Conservation (phyloP, 2,113 vertebrate species). For the Eptesicus fuscus region DNA sequence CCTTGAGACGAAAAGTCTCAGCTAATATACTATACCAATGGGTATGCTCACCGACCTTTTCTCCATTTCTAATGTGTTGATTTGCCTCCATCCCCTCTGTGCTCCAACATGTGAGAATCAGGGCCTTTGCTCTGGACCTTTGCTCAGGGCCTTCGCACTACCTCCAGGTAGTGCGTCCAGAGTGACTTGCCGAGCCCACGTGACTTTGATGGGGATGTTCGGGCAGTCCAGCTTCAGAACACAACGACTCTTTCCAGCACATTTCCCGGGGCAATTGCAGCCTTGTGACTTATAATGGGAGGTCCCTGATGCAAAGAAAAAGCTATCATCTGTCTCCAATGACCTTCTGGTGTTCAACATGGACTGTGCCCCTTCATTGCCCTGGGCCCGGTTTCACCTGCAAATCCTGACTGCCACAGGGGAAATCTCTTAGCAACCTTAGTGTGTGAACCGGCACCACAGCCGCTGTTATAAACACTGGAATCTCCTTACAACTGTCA, state of each 20-base stretch:
- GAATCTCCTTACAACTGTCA: neutral
- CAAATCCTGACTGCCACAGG: neutral
- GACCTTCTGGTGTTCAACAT: neutral
- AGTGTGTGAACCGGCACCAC: neutral
- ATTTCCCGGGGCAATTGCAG: neutral
- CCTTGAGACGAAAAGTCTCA: neutral
- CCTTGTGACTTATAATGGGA: neutral
- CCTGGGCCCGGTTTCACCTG: neutral
- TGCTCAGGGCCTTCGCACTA: too few species aligned
- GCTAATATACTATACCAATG: neutral
- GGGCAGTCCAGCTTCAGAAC: neutral
- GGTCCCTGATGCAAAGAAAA: neutral
- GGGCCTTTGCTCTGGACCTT: neutral
- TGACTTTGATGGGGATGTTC: neutral
- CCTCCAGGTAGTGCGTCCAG: neutral
- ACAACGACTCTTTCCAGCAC: neutral
- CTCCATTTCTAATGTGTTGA: neutral
- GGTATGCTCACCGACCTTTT: neutral
- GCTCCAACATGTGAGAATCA: neutral
- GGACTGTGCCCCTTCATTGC: neutral
- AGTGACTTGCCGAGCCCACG: neutral
- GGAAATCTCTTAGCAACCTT: neutral
- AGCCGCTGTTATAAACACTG: neutral
- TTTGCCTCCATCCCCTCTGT: neutral
- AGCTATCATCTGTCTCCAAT: neutral